Conservation (phyloP, 2,113 vertebrate genomes). For the Mobula birostris region DNA sequence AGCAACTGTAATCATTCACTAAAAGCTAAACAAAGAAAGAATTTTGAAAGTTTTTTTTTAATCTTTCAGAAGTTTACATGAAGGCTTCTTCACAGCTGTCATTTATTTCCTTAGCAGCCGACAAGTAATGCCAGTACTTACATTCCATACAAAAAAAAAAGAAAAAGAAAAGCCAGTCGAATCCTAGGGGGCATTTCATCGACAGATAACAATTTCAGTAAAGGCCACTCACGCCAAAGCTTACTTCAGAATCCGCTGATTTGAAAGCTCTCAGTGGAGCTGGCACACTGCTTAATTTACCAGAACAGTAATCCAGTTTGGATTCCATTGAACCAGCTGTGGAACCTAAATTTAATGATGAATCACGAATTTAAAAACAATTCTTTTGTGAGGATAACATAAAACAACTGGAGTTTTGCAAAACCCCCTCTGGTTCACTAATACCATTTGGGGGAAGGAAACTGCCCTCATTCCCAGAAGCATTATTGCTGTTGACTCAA, state of each 20-base stretch:
- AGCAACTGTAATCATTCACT: background rate
- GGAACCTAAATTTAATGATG: too few relatives aligned
- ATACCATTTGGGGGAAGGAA: too few relatives aligned
- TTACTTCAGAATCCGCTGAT: background rate
- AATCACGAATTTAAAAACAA: too few relatives aligned
- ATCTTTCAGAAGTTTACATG: background rate
- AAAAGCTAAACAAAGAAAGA: background rate
- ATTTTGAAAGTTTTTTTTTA: background rate
- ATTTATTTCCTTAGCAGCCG: background rate
- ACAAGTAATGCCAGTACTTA: background rate
- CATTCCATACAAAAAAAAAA: background rate
- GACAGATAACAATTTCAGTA: background rate
- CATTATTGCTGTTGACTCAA: too few relatives aligned
- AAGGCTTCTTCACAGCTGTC: background rate
- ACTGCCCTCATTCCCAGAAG: too few relatives aligned
- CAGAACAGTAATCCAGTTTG: too few relatives aligned
- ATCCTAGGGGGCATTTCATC: background rate
- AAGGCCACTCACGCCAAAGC: background rate
- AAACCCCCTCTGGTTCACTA: too few relatives aligned
- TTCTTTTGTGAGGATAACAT: too few relatives aligned
- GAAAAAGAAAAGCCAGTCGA: background rate
- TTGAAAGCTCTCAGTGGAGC: background rate
- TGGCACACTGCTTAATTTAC: too few relatives aligned
- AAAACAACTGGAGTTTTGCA: too few relatives aligned
- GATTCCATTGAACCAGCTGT: too few relatives aligned